Base-by-base conservation (phyloP, 1,140 invertebrate genomes). In the Neotoxoptera formosana region DNA sequence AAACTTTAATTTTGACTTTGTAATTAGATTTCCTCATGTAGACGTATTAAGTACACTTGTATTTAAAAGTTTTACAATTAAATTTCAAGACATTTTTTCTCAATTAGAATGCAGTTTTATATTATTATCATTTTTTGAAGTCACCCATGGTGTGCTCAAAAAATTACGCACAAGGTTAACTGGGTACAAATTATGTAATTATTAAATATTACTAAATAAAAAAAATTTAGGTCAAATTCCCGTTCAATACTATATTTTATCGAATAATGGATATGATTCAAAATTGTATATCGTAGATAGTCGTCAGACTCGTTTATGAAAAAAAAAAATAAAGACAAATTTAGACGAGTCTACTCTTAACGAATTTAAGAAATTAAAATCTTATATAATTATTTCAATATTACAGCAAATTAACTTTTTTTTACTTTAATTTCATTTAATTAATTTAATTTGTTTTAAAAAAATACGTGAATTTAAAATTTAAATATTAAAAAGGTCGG, bases 111-210 rank as follows among this genome's bases (percentile, higher is more conserved):
- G 51, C n/a, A 41, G 1, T 41, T 25, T 90, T 90, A 2, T 90
- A 23, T 56, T 41, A 60, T 56, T 60, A 53, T 30, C 23, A 41
- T 90, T 60, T 23, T 36, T 41, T 60, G 41, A 81, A 8, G 21
- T 91, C 41, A 91, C 41, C 14, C 20, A 48, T 67, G 60, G 56
- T 25, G 67, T 30, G 34, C 8, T 36, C 11, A 51, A n/a, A n/a
- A 81, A 81, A 48, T 83, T 83, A 25, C n/a, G 20, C 21, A 48
- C 90, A 92, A 92, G 90, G 90, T 92, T 83, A 81, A 92, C 90
- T 25, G 21, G 67, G n/a, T 91, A 36, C 21, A 23, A 48, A 92
- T 92, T 9, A 51, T 83, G 90, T 92, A 92, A 92, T 48, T 48
- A 81, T 92, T 81, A 6, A 91, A 23, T 83, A 81, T 91, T 48